Conservation (phyloP, 2,888 invertebrate species). For the Sepiola atlantica region DNA sequence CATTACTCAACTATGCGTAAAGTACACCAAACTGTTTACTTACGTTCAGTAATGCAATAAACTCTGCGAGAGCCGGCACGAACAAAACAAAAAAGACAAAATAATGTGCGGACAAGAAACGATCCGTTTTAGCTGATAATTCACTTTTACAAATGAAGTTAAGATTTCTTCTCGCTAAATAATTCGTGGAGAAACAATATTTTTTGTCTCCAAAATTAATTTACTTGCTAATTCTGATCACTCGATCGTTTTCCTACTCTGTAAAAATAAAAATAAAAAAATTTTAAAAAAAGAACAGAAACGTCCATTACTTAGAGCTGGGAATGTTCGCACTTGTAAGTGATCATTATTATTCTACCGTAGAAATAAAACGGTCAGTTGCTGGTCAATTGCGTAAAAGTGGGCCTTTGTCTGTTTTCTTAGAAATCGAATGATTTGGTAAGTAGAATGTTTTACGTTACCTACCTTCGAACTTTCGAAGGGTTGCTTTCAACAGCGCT, state of each 20-base stretch:
- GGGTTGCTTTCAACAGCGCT: too few species aligned
- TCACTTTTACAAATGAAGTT: neutral
- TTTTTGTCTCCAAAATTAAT: neutral
- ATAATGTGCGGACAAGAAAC: slow-evolving; percentile 5
- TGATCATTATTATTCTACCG: neutral
- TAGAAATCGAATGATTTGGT: neutral
- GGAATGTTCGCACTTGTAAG: neutral
- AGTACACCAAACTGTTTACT: slow-evolving; percentile 9
- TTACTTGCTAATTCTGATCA: neutral
- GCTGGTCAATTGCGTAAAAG: neutral
- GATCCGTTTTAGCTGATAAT: slow-evolving; percentile 8
- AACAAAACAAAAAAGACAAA: neutral
- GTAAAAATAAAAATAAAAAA: neutral
- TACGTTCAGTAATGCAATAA: neutral
- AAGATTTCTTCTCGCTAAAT: neutral
- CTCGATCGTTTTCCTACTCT: neutral
- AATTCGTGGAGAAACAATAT: neutral
- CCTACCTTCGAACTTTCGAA: too few species aligned
- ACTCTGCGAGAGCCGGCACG: neutral
- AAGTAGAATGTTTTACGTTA: neutral
- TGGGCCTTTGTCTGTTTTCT: neutral
- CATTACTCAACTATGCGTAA: neutral
- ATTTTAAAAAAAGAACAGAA: too few species aligned
- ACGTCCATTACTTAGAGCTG: neutral
- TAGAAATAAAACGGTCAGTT: neutral